Evolutionary conservation across 2,113 vertebrate species (phyloP).

Genomic region (Prietella phreatophila): DNA sequence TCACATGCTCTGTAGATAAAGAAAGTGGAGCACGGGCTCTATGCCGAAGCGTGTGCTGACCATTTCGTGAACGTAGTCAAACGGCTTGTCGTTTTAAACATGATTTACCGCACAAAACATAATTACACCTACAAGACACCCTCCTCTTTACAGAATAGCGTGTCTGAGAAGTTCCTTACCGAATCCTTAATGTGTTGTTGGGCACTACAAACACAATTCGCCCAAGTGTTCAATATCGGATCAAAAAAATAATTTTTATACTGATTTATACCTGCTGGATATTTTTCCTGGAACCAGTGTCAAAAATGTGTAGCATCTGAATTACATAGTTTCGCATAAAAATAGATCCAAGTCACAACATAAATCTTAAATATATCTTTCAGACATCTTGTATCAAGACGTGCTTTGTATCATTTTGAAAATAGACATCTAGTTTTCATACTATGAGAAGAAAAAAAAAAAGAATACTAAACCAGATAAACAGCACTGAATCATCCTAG

Average conservation of each 20-base stretch:
- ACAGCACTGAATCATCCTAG: slow-evolving; percentile 13
- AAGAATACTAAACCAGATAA: slow-evolving; percentile 24
- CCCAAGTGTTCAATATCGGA: not conserved
- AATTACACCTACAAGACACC: not conserved
- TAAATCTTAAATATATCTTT: slow-evolving; percentile 10
- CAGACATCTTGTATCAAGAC: slow-evolving; percentile 1
- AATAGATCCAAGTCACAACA: not conserved
- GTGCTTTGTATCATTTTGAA: not conserved
- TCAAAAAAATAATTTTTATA: not conserved
- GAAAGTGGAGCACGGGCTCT: not conserved
- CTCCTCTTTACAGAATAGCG: not conserved
- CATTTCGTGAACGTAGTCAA: not conserved
- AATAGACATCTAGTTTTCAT: not conserved
- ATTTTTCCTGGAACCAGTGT: slow-evolving; percentile 2
- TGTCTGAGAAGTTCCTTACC: not conserved
- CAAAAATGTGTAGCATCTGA: not conserved
- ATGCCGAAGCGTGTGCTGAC: not conserved
- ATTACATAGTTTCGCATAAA: not conserved
- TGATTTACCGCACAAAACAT: not conserved
- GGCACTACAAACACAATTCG: not conserved
- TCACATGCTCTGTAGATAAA: not conserved
- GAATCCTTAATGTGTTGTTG: not conserved
- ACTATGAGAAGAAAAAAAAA: not conserved
- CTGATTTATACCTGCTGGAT: slow-evolving; percentile 10
- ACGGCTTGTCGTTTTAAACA: not conserved